A percentile compares a stretch with the other conserved stretches of the same genome.
phyloP scores from a whole-genome alignment of 2,888 invertebrate genomes.

The Amphipoea lucens region DNA sequence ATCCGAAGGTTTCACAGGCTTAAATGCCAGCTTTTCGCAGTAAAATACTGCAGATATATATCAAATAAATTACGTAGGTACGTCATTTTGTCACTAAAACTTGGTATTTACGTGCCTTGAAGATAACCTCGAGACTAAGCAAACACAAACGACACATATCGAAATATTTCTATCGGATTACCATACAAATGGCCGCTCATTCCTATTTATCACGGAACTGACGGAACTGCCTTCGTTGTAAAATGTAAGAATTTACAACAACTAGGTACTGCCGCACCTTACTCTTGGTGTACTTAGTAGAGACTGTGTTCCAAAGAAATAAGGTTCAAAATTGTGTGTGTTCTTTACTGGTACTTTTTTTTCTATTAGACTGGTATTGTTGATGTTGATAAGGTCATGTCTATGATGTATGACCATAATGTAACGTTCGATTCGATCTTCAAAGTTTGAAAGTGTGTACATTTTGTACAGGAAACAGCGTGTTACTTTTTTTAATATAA shows the following conservation, averaged over 20 bases:
- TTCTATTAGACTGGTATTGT: conserved; percentile 32
- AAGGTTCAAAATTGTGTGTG: conserved; percentile 32
- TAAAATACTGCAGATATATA: neutral
- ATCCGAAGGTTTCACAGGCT: conserved; percentile 24
- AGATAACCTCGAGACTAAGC: conserved; percentile 49
- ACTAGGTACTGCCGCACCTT: conserved; percentile 31
- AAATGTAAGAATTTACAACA: conserved; percentile 35
- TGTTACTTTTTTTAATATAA: conserved; percentile 19
- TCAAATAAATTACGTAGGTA: conserved; percentile 12
- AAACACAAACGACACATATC: conserved; percentile 42
- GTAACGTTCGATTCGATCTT: conserved; percentile 47
- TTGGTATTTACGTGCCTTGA: conserved; percentile 30
- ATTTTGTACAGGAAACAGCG: conserved; percentile 20
- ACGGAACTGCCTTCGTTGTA: conserved; percentile 56
- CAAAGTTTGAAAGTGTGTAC: conserved; percentile 38
- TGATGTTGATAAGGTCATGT: conserved; percentile 59
- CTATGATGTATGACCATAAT: conserved; percentile 52
- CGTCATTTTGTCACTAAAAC: conserved; percentile 3
- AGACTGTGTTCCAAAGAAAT: conserved; percentile 10
- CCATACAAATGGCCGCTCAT: conserved; percentile 49
- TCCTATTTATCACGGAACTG: conserved; percentile 50
- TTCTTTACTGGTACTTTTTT: conserved; percentile 4
- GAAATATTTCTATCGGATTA: conserved; percentile 57
- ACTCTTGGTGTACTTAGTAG: neutral
- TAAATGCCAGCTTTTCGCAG: neutral